Conservation (phyloP, 2,888 invertebrate genomes). For the Diabrotica balteata region DNA sequence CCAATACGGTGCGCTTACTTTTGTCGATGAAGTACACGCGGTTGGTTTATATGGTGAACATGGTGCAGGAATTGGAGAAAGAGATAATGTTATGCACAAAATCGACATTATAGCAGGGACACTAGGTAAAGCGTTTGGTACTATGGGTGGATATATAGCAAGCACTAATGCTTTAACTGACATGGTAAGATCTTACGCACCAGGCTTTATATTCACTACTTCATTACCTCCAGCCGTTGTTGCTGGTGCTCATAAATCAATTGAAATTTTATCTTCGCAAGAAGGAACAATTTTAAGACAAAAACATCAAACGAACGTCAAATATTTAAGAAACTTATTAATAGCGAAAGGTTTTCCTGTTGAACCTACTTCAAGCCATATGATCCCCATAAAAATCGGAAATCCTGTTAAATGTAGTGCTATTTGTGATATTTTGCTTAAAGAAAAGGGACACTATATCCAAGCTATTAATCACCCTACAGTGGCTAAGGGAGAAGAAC, state of each 20-base stretch:
- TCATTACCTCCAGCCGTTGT: conserved; percentile 93
- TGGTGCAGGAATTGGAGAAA: conserved; percentile 94
- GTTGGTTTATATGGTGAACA: conserved; percentile 93
- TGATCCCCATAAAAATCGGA: conserved; percentile 92
- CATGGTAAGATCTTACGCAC: conserved; percentile 91
- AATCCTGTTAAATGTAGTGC: conserved; percentile 82
- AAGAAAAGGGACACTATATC: conserved; percentile 88
- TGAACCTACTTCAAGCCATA: conserved; percentile 91
- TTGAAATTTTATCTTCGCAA: conserved; percentile 83
- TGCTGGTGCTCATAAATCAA: conserved; percentile 84
- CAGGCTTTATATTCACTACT: conserved; percentile 98
- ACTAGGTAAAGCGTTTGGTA: conserved; percentile 95
- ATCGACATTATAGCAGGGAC: conserved; percentile 97
- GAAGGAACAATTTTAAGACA: conserved; percentile 82
- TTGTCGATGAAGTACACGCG: conserved; percentile 97
- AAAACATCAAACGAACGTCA: conserved; percentile 85
- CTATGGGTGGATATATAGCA: conserved; percentile 64
- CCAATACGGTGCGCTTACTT: conserved; percentile 91
- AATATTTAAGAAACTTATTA: conserved; percentile 82
- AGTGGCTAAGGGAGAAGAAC: conserved; percentile 90
- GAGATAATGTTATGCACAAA: conserved; percentile 79
- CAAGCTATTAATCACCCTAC: conserved; percentile 99
- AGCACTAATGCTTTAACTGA: conserved; percentile 81
- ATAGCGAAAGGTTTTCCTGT: conserved; percentile 84
- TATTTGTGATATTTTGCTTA: conserved; percentile 85